Evolutionary conservation across 1,140 invertebrate genomes (phyloP).

Genomic region (Alviniconcha marisindica): DNA sequence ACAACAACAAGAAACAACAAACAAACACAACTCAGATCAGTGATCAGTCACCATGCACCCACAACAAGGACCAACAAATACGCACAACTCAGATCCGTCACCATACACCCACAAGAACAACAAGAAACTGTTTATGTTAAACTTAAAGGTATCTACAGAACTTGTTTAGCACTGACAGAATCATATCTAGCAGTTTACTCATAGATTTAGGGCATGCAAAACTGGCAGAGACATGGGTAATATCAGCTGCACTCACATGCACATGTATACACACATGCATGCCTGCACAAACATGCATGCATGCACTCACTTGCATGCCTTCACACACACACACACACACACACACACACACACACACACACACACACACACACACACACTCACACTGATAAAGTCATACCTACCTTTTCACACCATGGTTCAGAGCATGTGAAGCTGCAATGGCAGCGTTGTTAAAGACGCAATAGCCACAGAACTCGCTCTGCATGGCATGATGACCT

Average conservation of each 20-base stretch:
- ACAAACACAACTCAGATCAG: too few species aligned
- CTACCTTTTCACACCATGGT: conserved; percentile 59
- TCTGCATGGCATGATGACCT: conserved; percentile 96
- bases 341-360: neutral
- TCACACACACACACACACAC: neutral
- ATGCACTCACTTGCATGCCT: neutral
- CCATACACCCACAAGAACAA: too few species aligned
- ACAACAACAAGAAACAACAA: too few species aligned
- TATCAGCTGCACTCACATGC: neutral
- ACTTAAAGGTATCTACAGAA: too few species aligned
- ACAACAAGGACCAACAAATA: too few species aligned
- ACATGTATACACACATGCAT: neutral
- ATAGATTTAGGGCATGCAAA: too few species aligned
- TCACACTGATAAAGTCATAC: neutral
- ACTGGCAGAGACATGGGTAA: too few species aligned
- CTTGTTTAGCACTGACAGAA: too few species aligned
- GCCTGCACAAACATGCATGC: neutral
- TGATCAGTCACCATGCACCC: too few species aligned
- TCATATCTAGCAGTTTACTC: too few species aligned
- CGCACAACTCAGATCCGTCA: too few species aligned
- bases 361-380: neutral
- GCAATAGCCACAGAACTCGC: conserved; percentile 95
- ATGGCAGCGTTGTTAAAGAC: conserved; percentile 98
- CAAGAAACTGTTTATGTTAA: too few species aligned
- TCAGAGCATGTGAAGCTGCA: conserved; percentile 88